A percentile compares a stretch with the other conserved stretches of the same genome.
Evolutionary conservation across 2,113 vertebrate species (phyloP).

Genomic region (Dendropsophus ebraccatus): DNA sequence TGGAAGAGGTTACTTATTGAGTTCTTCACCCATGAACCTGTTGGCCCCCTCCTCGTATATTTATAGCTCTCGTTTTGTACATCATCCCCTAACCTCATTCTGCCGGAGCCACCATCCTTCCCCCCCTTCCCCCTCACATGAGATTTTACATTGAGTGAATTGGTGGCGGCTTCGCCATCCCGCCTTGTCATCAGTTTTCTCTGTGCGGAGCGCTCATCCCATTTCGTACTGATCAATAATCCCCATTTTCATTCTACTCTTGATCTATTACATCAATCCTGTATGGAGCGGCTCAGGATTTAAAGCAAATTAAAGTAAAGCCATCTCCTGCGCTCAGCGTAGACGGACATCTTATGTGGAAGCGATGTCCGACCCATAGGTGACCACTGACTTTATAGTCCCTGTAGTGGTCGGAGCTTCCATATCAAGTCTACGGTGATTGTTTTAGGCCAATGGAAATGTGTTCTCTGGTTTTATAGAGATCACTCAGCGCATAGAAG

Average conservation of each 20-base stretch:
- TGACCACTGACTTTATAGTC: neutral
- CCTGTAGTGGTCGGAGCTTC: neutral
- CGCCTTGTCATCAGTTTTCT: slow-evolving; percentile 29
- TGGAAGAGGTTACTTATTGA: neutral
- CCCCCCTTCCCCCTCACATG: neutral
- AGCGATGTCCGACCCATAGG: neutral
- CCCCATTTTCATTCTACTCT: slow-evolving; percentile 1
- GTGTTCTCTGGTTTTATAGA: too few relatives aligned
- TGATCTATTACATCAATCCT: slow-evolving; percentile 14
- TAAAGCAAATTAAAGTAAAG: neutral
- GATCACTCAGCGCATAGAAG: too few relatives aligned
- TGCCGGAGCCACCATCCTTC: neutral
- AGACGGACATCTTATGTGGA: neutral
- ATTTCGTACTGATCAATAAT: slow-evolving; percentile 15
- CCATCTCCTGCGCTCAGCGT: too few relatives aligned
- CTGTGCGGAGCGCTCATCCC: neutral
- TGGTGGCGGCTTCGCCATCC: neutral
- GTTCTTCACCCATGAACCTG: too few relatives aligned
- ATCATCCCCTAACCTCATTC: neutral
- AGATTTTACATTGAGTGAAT: slow-evolving; percentile 7
- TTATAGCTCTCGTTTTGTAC: too few relatives aligned
- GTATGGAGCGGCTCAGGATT: neutral
- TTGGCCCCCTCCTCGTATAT: neutral
- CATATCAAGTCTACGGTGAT: neutral
- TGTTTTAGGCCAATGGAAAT: too few relatives aligned